phyloP scores from a whole-genome alignment of 2,113 vertebrate genomes.

The Cariama cristata region DNA sequence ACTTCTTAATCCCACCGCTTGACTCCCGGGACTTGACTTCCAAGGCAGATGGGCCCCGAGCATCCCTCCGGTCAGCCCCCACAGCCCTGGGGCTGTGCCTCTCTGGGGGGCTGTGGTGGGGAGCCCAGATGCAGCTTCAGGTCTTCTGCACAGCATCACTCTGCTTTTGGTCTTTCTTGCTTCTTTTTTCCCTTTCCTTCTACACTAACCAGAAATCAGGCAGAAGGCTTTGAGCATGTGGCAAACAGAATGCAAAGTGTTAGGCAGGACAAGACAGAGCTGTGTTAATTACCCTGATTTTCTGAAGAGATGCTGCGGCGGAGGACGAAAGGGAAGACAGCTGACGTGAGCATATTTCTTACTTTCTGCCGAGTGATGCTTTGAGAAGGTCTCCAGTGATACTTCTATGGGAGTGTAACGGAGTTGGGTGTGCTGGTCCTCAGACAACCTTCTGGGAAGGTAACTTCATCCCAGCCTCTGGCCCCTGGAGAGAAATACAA shows the following conservation, averaged over 20 bases:
- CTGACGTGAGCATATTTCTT: background rate
- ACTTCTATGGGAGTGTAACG: fast-evolving
- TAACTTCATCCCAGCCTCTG: background rate
- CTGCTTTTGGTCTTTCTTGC: background rate
- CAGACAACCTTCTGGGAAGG: background rate
- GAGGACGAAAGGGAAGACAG: constrained; percentile 12
- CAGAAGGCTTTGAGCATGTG: background rate
- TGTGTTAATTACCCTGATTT: background rate
- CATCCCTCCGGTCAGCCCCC: background rate
- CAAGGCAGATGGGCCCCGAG: background rate
- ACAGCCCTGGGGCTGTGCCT: background rate
- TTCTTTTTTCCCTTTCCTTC: background rate
- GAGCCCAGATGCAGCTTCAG: background rate
- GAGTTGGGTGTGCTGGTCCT: background rate
- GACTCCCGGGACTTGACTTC: background rate
- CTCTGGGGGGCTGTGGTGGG: background rate
- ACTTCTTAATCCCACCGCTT: background rate
- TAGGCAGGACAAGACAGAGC: background rate
- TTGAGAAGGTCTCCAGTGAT: background rate
- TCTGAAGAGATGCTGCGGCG: background rate
- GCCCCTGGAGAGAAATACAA: background rate
- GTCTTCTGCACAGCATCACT: background rate
- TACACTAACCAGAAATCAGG: background rate
- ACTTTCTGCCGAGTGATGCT: background rate
- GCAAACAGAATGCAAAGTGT: background rate